These are phyloP conservation scores for Cordilura impudica DNA, from an alignment of 2,888 invertebrate genomes.

Conservation along the genomic window DNA sequence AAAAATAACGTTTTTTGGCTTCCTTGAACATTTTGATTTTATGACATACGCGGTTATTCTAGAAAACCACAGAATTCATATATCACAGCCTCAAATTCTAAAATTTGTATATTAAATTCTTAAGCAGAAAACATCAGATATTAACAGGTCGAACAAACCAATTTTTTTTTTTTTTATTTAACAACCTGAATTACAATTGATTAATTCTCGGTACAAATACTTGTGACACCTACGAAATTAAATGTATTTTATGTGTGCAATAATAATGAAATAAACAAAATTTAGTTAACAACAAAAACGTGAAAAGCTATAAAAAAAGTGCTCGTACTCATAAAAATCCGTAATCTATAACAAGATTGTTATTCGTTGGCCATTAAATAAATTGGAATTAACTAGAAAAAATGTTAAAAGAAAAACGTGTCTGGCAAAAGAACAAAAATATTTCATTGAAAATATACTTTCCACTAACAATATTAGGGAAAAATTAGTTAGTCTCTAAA, in stretches of 20 bases:
- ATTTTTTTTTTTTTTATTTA: too few relatives aligned
- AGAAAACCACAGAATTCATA: too few relatives aligned
- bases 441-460: constrained; percentile 1
- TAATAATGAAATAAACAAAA: neutral
- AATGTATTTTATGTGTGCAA: neutral
- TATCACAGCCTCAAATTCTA: too few relatives aligned
- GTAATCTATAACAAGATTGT: neutral
- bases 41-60: too few relatives aligned
- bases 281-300: neutral
- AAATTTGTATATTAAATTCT: too few relatives aligned
- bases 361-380: neutral
- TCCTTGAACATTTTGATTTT: too few relatives aligned
- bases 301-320: constrained; percentile 1
- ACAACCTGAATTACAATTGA: neutral
- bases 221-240: too few relatives aligned
- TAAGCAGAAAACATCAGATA: too few relatives aligned
- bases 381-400: neutral
- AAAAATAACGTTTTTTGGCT: too few relatives aligned
- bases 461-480: neutral
- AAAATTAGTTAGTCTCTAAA: neutral
- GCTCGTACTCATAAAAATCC: neutral
- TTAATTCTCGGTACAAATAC: too few relatives aligned
- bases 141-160: too few relatives aligned
- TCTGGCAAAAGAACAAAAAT: neutral
- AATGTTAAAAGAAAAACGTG: neutral